Evolutionary conservation across 2,888 invertebrate species (phyloP), one percentile per base, ranked within the genome.

Genomic region (Petrophora chlorosata): DNA sequence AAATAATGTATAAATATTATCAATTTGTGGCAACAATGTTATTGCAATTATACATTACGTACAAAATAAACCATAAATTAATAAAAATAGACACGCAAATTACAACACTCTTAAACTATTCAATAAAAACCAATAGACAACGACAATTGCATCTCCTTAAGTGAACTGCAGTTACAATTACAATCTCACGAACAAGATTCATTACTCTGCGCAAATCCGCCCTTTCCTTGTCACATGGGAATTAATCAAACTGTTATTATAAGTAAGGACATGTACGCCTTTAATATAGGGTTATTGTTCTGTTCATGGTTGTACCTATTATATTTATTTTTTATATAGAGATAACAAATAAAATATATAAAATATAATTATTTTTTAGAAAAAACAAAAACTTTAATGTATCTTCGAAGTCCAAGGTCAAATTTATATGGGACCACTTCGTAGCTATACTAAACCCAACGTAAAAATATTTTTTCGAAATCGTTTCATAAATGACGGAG

Each of bases 211-310:
- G 35, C 49, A 13, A n/a, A 13, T 42, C 52, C 57, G 59, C 60
- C 60, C 33, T 55, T 60, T 55, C 36, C 57, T 52, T 51, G 60
- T 60, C 46, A 55, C 42, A 30, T 53, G 48, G 17, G 26, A 51
- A 57, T 60, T 57, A 50, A 55, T 55, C 51, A 46, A 39, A 35
- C 19, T 32, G 48, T 44, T 51, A 35, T 41, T 40, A 32, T 35
- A 17, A 41, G 25, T 23, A 25, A 40, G 41, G 44, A 45, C 45
- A 36, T 26, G 47, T 5, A 3, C n/a, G 26, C 9, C 1, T 36
- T 23, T 25, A 39, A 28, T 32, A 32, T 10, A 13, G 16, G 15
- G 32, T 40, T 16, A 40, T 32, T 39, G 28, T 28, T 25, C 12
- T 32, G n/a, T 19, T 32, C 9, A 15, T n/a, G 9, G 25, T 15